Evolutionary conservation across 2,888 invertebrate species (phyloP), one percentile per base, ranked within the genome.

Genomic region (Melieria omissa): DNA sequence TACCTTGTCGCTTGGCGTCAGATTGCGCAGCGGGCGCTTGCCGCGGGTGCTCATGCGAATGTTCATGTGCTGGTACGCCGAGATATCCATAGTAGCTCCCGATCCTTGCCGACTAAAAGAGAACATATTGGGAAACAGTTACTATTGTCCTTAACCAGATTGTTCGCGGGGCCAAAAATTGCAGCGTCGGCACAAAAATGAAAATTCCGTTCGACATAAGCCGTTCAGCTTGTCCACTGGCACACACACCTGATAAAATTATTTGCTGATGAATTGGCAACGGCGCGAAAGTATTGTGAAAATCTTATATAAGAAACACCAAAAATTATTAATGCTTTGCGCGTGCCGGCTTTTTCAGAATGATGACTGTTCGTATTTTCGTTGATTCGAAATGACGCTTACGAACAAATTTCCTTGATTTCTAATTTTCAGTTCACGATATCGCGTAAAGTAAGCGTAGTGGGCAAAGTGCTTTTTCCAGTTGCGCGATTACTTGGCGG

Each of bases 1-100:
- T 79, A 95, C 90, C 88, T 95, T 95, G 84, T 94, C 93, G 75
- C 91, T 89, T 57, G 93, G 92, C 65, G 93, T 92, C 65, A 94
- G 88, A 75, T 93, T 91, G 71, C 93, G 90, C 85, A 93, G 88
- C 5, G 93, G 93, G 64, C 94, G 91, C 87, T 93, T 93, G 78
- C 92, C 91, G 80, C 92, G 90, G 3, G 92, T 90, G 69, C 91
- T 88, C 91, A 92, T 92, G 8, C 82, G 81, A 69, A 83, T 82
- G 70, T 85, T 84, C 80, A 85, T 82, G 70, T 83, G 83, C 69
- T 83, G 83, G 74, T 84, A 84, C 12, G 82, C 80, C 29, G 84
- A 83, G 63, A 82, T 83, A 77, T 84, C 84, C 83, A 84, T 84
- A 12, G n/a, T 42, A 6, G 41, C 2, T 49, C 12, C 8, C 49